Base-by-base conservation (phyloP, 2,888 invertebrate species). In the Eilema depressum region DNA sequence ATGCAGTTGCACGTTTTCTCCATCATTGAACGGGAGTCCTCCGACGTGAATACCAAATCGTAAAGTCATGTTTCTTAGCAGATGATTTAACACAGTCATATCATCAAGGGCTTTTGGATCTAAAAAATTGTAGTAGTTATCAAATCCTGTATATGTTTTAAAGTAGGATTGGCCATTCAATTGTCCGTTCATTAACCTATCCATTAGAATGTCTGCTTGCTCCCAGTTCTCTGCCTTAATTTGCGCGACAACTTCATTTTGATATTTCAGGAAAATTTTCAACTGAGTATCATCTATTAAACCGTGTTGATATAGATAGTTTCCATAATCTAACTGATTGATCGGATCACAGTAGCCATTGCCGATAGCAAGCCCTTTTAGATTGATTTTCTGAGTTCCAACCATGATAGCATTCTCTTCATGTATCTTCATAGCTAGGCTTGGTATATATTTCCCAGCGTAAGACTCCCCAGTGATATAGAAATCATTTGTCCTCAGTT, bases 41-140 rank as follows among this genome's bases (percentile, higher is more conserved):
- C 97, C 97, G 0, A 97, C 97, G 82, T 97, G 97, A 14, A 97
- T 94, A 37, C 96, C 95, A 2, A 83, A 84, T 63, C 97, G 91
- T 0, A 96, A 90, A 65, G 88, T 85, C 25, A 88, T 87, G 78
- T 92, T 89, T 41, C 92, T 83, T 2, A 95, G 79, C 26, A 94
- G 78, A n/a, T 88, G 71, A 0, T 80, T 78, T 47, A 93, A 91
- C 1, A 92, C 85, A 25, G 93, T 90, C 63, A 91, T 88, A 63
- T 96, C 94, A 2, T 91, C 88, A 23, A 96, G 95, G 8, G 94
- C 89, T 0, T 96, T 90, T 0, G 91, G 73, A 63, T 96, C 88
- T 25, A 98, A 86, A 83, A 96, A 97, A 86, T 98, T 98, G 85
- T 96, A 98, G 81, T 97, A 97, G 83, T 97, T 96, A n/a, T 96